Conservation (phyloP, 92 coral and sea anemone species). For the Actinostola sp. region DNA sequence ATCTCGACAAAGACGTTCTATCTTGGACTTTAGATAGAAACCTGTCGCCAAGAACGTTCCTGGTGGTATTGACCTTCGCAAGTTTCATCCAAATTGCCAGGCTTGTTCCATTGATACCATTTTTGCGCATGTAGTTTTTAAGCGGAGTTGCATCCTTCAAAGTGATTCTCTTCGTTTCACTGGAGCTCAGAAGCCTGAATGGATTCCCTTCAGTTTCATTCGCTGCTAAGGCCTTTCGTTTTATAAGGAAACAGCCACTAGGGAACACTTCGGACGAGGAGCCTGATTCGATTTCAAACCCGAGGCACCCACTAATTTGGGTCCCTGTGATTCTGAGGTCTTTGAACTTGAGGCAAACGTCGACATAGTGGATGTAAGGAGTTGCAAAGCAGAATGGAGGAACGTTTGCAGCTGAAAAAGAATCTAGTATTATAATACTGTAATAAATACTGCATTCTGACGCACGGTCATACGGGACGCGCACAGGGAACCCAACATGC, state of each 20-base stretch:
- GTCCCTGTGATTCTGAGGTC: neutral
- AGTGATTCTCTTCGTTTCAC: neutral
- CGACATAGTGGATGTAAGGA: neutral
- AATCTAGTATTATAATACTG: neutral
- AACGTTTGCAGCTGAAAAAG: neutral
- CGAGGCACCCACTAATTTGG: conserved; percentile 3
- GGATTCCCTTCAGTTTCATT: neutral
- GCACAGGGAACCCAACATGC: too few species aligned
- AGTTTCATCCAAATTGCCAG: neutral
- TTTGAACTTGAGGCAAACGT: conserved; percentile 15
- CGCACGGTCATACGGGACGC: too few species aligned
- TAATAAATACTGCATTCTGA: too few species aligned
- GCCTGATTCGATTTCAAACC: conserved; percentile 11
- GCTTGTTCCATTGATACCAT: neutral
- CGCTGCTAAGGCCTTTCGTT: neutral
- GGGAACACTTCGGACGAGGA: neutral
- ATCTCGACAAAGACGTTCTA: neutral
- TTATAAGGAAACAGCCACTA: conserved; percentile 9
- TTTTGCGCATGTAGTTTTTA: neutral
- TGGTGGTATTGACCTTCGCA: neutral
- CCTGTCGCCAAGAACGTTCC: neutral
- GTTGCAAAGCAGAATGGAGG: conserved; percentile 27
- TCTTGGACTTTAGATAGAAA: too few species aligned
- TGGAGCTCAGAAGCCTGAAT: neutral
- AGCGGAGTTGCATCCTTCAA: neutral